Evolutionary conservation across 2,888 invertebrate species (phyloP).

Genomic region (Iselma pallidipennis): DNA sequence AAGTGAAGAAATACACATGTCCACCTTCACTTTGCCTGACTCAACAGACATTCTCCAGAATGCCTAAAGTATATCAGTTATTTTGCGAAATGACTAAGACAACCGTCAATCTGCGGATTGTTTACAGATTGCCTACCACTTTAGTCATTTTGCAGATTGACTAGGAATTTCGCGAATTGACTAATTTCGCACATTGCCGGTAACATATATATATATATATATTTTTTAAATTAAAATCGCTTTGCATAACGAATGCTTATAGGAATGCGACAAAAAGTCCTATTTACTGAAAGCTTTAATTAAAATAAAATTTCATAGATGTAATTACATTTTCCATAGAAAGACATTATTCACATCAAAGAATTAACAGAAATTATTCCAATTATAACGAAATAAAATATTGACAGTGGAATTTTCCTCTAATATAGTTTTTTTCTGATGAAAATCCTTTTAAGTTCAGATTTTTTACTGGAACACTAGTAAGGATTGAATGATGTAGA

Average conservation of each 20-base stretch:
- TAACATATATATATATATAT: neutral
- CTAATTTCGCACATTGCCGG: too few species aligned
- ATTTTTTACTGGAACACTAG: neutral
- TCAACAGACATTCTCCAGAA: too few species aligned
- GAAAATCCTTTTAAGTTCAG: neutral
- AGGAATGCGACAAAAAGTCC: neutral
- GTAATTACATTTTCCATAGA: neutral
- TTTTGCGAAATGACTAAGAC: too few species aligned
- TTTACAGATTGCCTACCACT: neutral
- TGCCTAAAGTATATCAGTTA: too few species aligned
- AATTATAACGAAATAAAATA: neutral
- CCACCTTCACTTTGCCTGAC: too few species aligned
- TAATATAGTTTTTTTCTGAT: neutral
- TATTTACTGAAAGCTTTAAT: neutral
- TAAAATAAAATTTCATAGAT: neutral
- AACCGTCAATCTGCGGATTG: too few species aligned
- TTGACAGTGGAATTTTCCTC: neutral
- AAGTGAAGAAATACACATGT: too few species aligned
- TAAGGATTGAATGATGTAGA: neutral
- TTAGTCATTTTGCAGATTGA: neutral
- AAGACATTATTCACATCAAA: neutral
- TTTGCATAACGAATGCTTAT: neutral
- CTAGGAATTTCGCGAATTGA: neutral
- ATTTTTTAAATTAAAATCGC: neutral
- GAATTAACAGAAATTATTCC: neutral